Percentiles rank a stretch among this genome's conserved stretches.
Evolutionary conservation across 2,113 vertebrate species (phyloP).

Genomic region (Mormoops blainvillei): DNA sequence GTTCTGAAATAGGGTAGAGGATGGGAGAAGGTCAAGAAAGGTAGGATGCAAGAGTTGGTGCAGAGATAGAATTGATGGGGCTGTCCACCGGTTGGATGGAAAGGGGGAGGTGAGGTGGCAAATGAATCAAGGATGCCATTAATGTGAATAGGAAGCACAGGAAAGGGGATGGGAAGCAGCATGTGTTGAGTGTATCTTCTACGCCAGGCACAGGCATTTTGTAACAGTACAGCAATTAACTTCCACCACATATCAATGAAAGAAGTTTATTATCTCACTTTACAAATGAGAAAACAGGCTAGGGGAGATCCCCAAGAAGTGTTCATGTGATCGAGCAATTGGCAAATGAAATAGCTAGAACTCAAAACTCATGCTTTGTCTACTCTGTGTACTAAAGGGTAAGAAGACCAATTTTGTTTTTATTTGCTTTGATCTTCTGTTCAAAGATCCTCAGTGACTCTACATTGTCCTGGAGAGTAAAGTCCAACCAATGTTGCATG

Average conservation of each 20-base stretch:
- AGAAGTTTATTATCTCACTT: neutral
- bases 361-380: conserved; percentile 5
- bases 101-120: neutral
- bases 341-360: neutral
- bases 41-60: neutral
- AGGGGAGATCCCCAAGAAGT: neutral
- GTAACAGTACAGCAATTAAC: neutral
- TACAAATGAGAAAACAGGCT: neutral
- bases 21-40: neutral
- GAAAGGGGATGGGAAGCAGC: neutral
- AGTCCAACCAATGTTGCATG: neutral
- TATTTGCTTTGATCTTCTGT: neutral
- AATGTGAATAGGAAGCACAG: neutral
- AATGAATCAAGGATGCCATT: neutral
- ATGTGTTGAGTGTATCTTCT: neutral
- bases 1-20: neutral
- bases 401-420: conserved; percentile 38
- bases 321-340: neutral
- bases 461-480: neutral
- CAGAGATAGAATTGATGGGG: neutral
- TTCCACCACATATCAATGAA: neutral
- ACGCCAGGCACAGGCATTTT: neutral
- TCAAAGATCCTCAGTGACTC: neutral
- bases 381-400: neutral
- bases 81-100: neutral